These are phyloP conservation scores for Rallus crepitans DNA, from an alignment of 2,797 vertebrate species.

Conservation along the genomic window DNA sequence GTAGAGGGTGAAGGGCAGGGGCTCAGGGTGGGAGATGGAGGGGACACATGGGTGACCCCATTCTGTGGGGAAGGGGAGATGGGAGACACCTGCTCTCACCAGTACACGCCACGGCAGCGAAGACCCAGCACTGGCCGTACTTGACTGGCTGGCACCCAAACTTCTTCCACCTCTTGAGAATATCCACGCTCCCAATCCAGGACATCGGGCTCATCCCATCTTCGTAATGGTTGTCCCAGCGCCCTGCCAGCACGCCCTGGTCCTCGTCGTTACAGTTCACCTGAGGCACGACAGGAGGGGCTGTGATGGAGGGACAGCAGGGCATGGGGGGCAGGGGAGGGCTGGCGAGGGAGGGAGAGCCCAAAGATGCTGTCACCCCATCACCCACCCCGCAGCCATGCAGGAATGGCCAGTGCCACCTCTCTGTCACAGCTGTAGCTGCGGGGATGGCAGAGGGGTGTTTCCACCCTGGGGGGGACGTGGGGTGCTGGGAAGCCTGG, in stretches of 20 bases:
- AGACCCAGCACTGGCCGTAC: slow-evolving; percentile 98
- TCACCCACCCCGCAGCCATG: background rate
- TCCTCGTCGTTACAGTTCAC: slow-evolving; percentile 93
- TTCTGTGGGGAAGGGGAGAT: background rate
- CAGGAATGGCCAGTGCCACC: background rate
- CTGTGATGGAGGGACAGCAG: rapidly evolving
- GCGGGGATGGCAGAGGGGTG: background rate
- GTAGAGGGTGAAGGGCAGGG: background rate
- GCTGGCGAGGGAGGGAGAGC: background rate
- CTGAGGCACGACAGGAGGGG: slow-evolving; percentile 64
- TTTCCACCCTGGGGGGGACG: background rate
- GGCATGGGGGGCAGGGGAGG: background rate
- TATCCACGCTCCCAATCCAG: slow-evolving; percentile 93
- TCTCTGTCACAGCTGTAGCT: background rate
- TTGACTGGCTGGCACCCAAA: slow-evolving; percentile 87
- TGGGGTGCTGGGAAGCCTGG: background rate
- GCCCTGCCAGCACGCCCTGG: slow-evolving; percentile 87
- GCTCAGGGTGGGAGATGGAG: rapidly evolving
- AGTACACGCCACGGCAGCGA: slow-evolving; percentile 93
- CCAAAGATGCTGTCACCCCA: rapidly evolving
- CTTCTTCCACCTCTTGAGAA: slow-evolving; percentile 87
- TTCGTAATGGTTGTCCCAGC: slow-evolving; percentile 83
- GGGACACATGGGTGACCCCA: background rate
- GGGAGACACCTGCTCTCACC: slow-evolving; percentile 73
- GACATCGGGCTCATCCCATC: slow-evolving; percentile 89